These are phyloP conservation scores for Pygocentrus nattereri DNA, from an alignment of 2,797 vertebrate genomes.

Conservation along the genomic window DNA sequence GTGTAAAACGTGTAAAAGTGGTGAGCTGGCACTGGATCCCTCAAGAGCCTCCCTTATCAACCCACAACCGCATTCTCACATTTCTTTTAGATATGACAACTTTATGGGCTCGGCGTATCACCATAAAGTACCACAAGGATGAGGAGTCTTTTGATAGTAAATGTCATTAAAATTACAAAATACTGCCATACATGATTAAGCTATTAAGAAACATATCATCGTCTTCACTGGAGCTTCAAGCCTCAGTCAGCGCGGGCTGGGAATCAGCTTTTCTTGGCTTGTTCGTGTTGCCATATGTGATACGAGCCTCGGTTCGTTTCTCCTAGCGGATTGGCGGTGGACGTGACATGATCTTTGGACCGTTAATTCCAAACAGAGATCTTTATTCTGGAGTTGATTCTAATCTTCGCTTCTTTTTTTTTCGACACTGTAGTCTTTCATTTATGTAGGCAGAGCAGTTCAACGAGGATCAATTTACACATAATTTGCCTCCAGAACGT, in stretches of 20 bases:
- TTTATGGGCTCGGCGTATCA: background rate
- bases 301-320: background rate
- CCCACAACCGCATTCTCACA: slow-evolving; percentile 1
- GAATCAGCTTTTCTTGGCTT: background rate
- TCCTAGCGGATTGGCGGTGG: background rate
- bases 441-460: slow-evolving; percentile 8
- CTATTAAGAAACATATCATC: background rate
- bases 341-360: background rate
- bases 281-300: background rate
- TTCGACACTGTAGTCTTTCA: background rate
- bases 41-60: slow-evolving; percentile 18
- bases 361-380: background rate
- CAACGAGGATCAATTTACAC: background rate
- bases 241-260: background rate
- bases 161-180: background rate
- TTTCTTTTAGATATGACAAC: background rate
- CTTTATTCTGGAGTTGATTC: background rate
- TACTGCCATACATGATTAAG: background rate
- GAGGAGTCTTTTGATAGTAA: background rate
- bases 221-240: background rate
- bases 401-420: background rate
- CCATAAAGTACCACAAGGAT: too few relatives aligned
- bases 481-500: background rate
- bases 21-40: background rate
- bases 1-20: background rate